Percentiles rank a stretch among this genome's conserved stretches.
Conservation (phyloP, 2,797 vertebrate genomes). For the Diceros bicornis region DNA sequence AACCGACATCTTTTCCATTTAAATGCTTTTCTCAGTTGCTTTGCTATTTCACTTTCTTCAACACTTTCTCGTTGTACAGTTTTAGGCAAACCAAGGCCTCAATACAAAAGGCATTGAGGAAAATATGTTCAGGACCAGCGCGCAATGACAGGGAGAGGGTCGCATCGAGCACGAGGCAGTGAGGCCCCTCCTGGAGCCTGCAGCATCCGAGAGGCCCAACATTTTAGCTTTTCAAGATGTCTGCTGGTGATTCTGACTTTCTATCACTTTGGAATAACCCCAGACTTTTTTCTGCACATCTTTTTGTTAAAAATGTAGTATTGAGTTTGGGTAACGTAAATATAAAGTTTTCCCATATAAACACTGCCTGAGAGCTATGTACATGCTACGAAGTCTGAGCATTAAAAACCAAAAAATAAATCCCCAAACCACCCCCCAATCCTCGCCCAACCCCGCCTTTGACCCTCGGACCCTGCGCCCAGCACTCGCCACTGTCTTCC, state of each 20-base stretch:
- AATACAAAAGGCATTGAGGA: not conserved
- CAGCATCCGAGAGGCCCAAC: not conserved
- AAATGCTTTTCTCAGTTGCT: not conserved
- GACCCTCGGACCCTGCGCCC: not conserved
- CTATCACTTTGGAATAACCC: not conserved
- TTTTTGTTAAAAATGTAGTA: not conserved
- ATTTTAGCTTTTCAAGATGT: not conserved
- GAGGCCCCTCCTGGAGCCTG: not conserved
- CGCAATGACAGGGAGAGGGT: not conserved
- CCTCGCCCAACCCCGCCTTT: accelerated
- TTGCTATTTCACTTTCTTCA: not conserved
- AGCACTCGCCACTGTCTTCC: not conserved
- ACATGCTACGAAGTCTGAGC: not conserved
- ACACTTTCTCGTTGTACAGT: not conserved
- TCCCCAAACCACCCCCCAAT: not conserved
- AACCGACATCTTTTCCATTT: not conserved
- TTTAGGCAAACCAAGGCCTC: not conserved
- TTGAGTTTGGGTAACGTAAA: not conserved
- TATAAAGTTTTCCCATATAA: not conserved
- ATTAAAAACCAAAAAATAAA: not conserved
- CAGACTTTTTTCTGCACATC: not conserved
- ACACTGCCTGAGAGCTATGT: not conserved
- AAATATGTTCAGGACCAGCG: not conserved
- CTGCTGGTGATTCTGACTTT: not conserved
- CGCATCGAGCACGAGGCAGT: not conserved